Evolutionary conservation across 2,888 invertebrate genomes (phyloP).

Genomic region (Eupithecia tripunctaria): DNA sequence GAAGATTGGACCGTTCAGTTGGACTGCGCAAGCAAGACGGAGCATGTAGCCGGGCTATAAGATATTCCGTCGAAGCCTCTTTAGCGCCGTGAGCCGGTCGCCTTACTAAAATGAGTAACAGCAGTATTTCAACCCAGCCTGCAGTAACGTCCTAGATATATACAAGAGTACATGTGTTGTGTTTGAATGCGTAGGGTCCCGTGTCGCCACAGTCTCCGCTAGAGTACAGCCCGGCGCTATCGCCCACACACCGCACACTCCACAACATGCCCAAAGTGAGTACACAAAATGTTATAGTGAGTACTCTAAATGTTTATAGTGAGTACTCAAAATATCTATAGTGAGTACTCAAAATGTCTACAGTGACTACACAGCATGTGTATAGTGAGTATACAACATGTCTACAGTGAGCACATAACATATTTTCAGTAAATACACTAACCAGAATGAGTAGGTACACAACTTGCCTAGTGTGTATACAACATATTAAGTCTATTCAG

Average conservation of each 20-base stretch:
- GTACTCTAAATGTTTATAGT: neutral
- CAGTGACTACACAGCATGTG: neutral
- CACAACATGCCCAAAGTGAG: conserved; percentile 57
- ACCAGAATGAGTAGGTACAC: too few species aligned
- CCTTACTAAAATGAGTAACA: neutral
- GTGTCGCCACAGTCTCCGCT: conserved; percentile 84
- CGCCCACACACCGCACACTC: conserved; percentile 71
- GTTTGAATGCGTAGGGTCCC: conserved; percentile 73
- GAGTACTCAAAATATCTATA: neutral
- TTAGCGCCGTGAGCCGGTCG: neutral
- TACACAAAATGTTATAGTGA: conserved; percentile 4
- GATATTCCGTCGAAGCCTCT: neutral
- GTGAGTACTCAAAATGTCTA: neutral
- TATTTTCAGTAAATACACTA: too few species aligned
- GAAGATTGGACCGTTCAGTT: too few species aligned
- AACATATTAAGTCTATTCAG: too few species aligned
- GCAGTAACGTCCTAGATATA: neutral
- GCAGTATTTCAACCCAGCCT: neutral
- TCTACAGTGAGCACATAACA: neutral
- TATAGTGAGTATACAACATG: too few species aligned
- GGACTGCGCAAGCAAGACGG: too few species aligned
- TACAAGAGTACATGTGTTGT: conserved; percentile 6
- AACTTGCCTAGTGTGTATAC: too few species aligned
- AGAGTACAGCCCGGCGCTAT: conserved; percentile 79
- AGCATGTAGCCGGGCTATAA: too few species aligned